Evolutionary conservation across 2,113 vertebrate species (phyloP).

Genomic region (Macrotis lagotis): DNA sequence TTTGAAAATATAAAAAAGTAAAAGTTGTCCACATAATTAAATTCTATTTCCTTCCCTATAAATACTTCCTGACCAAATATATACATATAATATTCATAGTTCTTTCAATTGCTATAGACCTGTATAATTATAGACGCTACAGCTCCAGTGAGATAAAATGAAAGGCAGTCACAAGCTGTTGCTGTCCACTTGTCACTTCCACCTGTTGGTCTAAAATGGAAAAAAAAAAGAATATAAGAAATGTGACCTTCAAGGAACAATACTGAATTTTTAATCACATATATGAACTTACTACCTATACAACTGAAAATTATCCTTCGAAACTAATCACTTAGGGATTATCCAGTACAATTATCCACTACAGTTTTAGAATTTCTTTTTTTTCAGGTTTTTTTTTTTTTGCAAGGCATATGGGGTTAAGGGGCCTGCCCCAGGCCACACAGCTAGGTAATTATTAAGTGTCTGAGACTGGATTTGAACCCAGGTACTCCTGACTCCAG

Average conservation of each 20-base stretch:
- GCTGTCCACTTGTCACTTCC: slow-evolving; percentile 91
- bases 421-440: too few species aligned
- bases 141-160: slow-evolving; percentile 86
- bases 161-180: slow-evolving; percentile 91
- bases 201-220: slow-evolving; percentile 89
- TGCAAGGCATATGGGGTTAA: too few species aligned
- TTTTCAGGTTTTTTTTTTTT: too few species aligned
- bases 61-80: background rate
- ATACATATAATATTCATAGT: slow-evolving; percentile 14
- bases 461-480: too few species aligned
- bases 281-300: background rate
- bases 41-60: slow-evolving; percentile 33
- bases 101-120: slow-evolving; percentile 80
- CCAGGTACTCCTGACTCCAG: too few species aligned
- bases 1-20: background rate
- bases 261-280: background rate
- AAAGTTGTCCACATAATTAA: background rate
- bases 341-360: background rate
- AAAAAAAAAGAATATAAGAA: background rate
- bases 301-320: background rate
- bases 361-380: background rate
- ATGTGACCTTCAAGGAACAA: background rate
- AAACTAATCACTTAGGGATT: background rate
- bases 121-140: slow-evolving; percentile 86
- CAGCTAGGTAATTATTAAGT: too few species aligned